Evolutionary conservation across 2,888 invertebrate species (phyloP).

Genomic region (Celastrina argiolus): DNA sequence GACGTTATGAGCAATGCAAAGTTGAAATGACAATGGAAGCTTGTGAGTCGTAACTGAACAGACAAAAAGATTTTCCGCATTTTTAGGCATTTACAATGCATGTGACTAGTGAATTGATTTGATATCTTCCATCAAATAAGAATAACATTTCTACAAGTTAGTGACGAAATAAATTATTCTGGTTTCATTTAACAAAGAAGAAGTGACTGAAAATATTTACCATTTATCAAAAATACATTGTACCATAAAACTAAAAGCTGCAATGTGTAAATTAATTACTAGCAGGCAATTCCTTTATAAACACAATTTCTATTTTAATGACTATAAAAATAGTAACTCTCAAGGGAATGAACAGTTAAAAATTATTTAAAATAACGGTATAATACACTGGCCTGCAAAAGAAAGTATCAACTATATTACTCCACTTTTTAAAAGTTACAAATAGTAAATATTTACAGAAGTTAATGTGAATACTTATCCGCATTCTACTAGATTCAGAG

Average conservation of each 20-base stretch:
- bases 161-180: background rate
- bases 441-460: too few relatives aligned
- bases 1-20: background rate
- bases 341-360: background rate
- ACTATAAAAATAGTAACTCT: conserved; percentile 3
- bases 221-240: background rate
- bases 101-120: background rate
- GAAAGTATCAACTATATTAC: too few relatives aligned
- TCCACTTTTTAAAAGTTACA: too few relatives aligned
- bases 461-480: too few relatives aligned
- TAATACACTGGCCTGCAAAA: too few relatives aligned
- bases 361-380: too few relatives aligned
- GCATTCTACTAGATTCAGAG: too few relatives aligned
- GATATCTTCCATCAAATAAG: background rate
- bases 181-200: background rate
- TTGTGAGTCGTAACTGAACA: background rate
- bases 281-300: background rate
- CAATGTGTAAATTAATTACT: background rate
- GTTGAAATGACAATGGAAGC: background rate
- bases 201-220: background rate
- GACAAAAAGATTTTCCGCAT: background rate
- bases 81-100: conserved; percentile 9
- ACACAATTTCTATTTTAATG: background rate
- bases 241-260: background rate
- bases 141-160: too few relatives aligned